These are phyloP conservation scores for Australoheros facetus DNA, from an alignment of 2,797 vertebrate species.

Conservation along the genomic window DNA sequence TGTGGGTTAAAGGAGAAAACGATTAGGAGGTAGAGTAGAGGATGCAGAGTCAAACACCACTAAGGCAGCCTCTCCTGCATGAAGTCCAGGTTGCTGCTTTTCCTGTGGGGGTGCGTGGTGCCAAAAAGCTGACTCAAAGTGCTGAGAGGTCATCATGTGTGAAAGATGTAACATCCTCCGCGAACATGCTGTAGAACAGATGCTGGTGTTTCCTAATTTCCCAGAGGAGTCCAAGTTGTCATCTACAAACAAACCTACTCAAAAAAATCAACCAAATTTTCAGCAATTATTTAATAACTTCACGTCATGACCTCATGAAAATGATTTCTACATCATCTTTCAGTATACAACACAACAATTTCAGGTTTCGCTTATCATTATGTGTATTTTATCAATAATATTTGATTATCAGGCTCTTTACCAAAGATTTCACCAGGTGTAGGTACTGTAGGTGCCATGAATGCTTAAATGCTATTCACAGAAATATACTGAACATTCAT, in stretches of 20 bases:
- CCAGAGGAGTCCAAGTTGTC: background rate
- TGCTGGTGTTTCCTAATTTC: background rate
- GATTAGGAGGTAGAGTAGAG: background rate
- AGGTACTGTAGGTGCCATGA: too few species aligned
- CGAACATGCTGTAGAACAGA: background rate
- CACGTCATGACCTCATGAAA: too few species aligned
- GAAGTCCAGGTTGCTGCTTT: background rate
- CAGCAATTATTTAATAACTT: too few species aligned
- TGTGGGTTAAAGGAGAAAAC: background rate
- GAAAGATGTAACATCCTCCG: background rate
- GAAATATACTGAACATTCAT: too few species aligned
- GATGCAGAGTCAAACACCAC: background rate
- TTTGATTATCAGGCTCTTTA: too few species aligned
- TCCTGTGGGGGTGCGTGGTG: background rate
- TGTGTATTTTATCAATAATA: too few species aligned
- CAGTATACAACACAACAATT: too few species aligned
- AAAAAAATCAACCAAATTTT: background rate
- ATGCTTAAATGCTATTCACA: too few species aligned
- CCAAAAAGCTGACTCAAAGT: background rate
- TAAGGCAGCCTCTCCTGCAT: background rate
- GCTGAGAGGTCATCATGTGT: background rate
- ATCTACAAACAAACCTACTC: background rate
- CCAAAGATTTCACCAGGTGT: too few species aligned
- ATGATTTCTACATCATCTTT: too few species aligned
- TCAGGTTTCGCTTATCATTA: too few species aligned